Evolutionary conservation across 1,140 invertebrate genomes (phyloP), one percentile per base, ranked within the genome.

Genomic region (Vanessa atalanta): DNA sequence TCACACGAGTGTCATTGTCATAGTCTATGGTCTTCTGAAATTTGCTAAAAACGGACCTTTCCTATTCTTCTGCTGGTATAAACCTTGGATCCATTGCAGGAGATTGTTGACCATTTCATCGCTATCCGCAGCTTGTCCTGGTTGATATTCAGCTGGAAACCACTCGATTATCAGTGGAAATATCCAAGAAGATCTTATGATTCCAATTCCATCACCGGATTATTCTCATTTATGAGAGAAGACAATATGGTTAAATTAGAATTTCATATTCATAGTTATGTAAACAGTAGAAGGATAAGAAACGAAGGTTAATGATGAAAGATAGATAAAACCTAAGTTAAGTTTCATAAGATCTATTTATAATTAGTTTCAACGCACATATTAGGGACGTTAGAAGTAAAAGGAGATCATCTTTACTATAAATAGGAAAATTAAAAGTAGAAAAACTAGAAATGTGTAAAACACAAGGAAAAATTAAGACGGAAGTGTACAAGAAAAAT

Each of bases 71-170:
- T 96, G 94, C 68, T 94, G 93, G 81, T 95, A 95, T 67, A 95
- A 93, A 75, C 94, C 94, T 88, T 96, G 95, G 71, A 96, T 94
- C 95, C 95, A 96, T 74, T 95, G 94, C 16, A 96, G 93, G 77
- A 96, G 95, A 85, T 96, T 95, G 83, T 94, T 93, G 26, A 96
- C 95, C 95, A 96, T 96, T 83, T 95, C 93, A 84, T 96, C 95
- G 50, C 95, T 94, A 61, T 93, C 93, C 9, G 89, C 90, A 73
- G 93, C 90, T 78, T 87, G 82, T 13, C 77, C 80, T 68, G 85
- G 82, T 20, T 83, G 79, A 43, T 83, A 75, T n/a, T 91, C 89
- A 43, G 88, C 90, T 92, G 90, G 66, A 92, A 89, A 89, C 64
- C 75, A 85, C 69, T 79, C 75, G 60, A 80, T 80, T 64, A 75